phyloP scores from a whole-genome alignment of 1,140 invertebrate species.

The Sminthurides bifidus region DNA sequence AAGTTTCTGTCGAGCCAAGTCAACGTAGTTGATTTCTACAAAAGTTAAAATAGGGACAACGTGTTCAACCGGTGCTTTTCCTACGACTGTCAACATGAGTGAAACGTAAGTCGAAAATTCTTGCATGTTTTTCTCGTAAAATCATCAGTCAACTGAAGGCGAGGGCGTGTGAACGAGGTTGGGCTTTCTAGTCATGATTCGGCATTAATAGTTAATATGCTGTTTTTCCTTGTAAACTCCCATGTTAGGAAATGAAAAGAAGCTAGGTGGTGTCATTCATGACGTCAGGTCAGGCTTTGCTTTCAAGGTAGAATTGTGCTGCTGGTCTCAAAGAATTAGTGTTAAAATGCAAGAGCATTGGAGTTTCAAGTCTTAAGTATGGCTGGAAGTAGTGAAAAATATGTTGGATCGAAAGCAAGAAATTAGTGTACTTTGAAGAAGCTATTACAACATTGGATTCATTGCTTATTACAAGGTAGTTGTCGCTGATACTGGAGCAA shows the following conservation, averaged over 20 bases:
- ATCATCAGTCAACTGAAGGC: neutral
- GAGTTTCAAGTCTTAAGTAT: no score
- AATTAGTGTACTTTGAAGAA: no score
- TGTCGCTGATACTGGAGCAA: no score
- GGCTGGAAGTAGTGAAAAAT: no score
- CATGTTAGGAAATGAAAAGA: neutral
- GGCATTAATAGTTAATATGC: neutral
- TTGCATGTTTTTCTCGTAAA: neutral
- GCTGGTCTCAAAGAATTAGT: no score
- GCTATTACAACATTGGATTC: no score
- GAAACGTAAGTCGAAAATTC: conserved; percentile 5
- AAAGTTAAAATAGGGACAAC: conserved; percentile 14
- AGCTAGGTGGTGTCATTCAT: neutral
- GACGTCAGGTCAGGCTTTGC: neutral
- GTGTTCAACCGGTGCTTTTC: conserved; percentile 7
- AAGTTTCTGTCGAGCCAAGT: no score
- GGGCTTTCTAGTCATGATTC: neutral
- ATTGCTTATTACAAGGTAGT: no score
- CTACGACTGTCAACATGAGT: conserved; percentile 5
- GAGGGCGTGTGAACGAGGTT: no score
- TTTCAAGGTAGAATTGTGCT: neutral
- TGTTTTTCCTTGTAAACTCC: neutral
- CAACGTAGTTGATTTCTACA: no score
- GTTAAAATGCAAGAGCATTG: no score
- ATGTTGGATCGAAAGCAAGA: no score